These are phyloP conservation scores for Morelia viridis DNA, from an alignment of 2,797 vertebrate genomes.

Conservation along the genomic window DNA sequence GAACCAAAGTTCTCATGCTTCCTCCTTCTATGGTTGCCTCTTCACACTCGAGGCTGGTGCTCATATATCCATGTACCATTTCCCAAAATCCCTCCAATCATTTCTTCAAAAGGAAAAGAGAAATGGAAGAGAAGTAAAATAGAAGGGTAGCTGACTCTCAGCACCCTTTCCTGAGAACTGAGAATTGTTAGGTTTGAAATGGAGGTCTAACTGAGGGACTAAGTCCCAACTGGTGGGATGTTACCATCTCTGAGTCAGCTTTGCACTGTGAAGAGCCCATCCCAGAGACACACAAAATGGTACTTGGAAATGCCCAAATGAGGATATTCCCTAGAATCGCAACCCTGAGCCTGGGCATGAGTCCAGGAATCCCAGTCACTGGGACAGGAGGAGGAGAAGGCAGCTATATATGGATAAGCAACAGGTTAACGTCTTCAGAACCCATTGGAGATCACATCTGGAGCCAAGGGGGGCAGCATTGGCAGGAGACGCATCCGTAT, in stretches of 20 bases:
- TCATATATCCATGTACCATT: not conserved
- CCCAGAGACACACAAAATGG: not conserved
- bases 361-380: conserved; percentile 9
- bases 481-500: not conserved
- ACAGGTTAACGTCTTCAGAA: not conserved
- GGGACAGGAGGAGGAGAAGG: conserved; percentile 1
- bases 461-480: not conserved
- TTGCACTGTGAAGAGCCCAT: not conserved
- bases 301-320: conserved; percentile 26
- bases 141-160: not conserved
- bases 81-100: not conserved
- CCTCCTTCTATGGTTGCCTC: not conserved
- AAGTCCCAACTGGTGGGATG: not conserved
- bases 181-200: not conserved
- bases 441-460: not conserved
- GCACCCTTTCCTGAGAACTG: not conserved
- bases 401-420: conserved; percentile 32
- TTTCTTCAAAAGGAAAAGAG: not conserved
- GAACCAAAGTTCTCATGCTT: not conserved
- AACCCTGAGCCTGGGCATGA: conserved; percentile 5
- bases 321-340: conserved; percentile 11
- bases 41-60: not conserved
- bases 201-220: not conserved
- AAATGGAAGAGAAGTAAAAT: not conserved
- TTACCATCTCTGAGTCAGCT: not conserved